These are phyloP conservation scores for Drosophila seclusa DNA, from an alignment of 2,888 invertebrate genomes.

Conservation along the genomic window DNA sequence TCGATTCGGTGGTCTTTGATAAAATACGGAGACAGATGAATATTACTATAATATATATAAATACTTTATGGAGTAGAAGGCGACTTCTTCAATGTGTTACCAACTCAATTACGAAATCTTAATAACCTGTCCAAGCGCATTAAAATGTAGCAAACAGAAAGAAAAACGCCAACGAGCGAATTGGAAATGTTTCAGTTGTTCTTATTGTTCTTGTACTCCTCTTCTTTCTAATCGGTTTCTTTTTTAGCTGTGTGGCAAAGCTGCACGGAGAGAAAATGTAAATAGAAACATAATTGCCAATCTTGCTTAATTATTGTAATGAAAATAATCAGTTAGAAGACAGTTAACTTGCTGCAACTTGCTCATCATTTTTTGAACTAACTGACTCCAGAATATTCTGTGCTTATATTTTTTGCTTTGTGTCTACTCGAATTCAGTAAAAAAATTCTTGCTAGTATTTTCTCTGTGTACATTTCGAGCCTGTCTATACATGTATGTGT, in stretches of 20 bases:
- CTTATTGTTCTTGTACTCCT: not conserved
- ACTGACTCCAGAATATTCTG: not conserved
- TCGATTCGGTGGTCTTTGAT: not conserved
- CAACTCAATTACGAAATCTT: not conserved
- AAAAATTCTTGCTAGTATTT: not conserved
- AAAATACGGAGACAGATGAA: not conserved
- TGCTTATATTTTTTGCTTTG: not conserved
- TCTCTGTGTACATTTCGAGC: not conserved
- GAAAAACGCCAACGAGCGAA: conserved; percentile 51
- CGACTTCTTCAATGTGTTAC: not conserved
- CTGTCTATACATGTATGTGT: conserved; percentile 4
- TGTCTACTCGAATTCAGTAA: not conserved
- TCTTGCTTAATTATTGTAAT: not conserved
- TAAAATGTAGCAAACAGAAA: conserved; percentile 16
- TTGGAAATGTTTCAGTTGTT: conserved; percentile 28
- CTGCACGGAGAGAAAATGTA: not conserved
- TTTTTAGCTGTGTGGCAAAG: conserved; percentile 17
- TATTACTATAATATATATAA: not conserved
- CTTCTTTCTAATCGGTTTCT: conserved; percentile 27
- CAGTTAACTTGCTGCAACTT: not conserved
- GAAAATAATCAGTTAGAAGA: not conserved
- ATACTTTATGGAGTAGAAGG: not conserved
- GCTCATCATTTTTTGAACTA: not conserved
- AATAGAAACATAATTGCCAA: not conserved
- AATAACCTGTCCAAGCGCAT: not conserved